phyloP scores from a whole-genome alignment of 2,113 vertebrate genomes.

The Platichthys flesus region DNA sequence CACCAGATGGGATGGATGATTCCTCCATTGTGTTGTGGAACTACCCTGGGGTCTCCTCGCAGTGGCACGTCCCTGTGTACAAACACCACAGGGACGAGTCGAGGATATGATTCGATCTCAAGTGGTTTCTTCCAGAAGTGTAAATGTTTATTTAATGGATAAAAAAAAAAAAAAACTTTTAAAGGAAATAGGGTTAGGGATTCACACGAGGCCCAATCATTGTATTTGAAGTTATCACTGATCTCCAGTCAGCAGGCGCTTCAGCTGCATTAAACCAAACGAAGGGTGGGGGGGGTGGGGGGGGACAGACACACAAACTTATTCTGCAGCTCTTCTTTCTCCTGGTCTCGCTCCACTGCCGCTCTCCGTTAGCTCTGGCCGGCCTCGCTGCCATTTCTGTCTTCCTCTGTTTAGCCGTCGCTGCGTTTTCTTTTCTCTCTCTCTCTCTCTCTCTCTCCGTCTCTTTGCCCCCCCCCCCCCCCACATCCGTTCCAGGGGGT shows the following conservation, averaged over 20 bases:
- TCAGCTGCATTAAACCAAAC: not conserved
- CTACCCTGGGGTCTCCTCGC: not conserved
- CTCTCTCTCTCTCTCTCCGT: slow-evolving; percentile 2
- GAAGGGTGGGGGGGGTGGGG: too few species aligned
- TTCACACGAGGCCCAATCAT: too few species aligned
- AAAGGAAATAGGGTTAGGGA: too few species aligned
- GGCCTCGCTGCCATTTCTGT: slow-evolving; percentile 44
- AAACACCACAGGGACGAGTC: not conserved
- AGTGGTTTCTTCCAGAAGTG: not conserved
- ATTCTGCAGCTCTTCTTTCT: too few species aligned
- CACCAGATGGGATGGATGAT: slow-evolving; percentile 3
- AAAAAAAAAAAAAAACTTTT: too few species aligned
- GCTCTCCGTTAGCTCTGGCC: slow-evolving; percentile 41
- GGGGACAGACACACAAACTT: too few species aligned
- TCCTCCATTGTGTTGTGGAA: slow-evolving; percentile 2
- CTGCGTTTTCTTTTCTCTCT: slow-evolving; percentile 8
- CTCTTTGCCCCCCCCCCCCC: slow-evolving; percentile 14
- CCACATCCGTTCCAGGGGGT: slow-evolving; percentile 67
- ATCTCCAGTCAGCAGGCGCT: not conserved
- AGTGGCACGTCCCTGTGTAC: not conserved
- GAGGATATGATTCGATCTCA: not conserved
- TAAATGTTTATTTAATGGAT: too few species aligned
- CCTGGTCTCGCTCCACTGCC: not conserved
- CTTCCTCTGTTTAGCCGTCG: slow-evolving; percentile 41
- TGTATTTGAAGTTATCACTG: not conserved